Percentiles rank a stretch among this genome's conserved stretches.
These are phyloP conservation scores for Dasypolia templi DNA, from an alignment of 2,888 invertebrate species.

Conservation along the genomic window DNA sequence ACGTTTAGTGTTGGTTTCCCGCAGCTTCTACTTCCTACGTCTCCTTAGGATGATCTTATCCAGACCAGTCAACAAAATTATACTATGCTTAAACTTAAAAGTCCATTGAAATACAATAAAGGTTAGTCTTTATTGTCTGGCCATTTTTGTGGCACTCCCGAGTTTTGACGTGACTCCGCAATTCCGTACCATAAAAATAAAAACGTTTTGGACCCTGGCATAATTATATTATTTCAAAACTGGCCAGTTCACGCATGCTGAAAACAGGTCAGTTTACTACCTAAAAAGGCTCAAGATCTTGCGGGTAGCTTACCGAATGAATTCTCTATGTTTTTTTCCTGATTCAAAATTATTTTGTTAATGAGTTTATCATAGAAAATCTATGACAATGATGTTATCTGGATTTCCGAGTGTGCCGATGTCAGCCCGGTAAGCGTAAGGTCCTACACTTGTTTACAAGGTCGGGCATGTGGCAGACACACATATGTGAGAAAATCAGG, in stretches of 20 bases:
- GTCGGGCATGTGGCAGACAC: neutral
- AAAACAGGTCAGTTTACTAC: neutral
- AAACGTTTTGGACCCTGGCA: neutral
- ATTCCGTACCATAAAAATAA: neutral
- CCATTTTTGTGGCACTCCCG: slow-evolving; percentile 2
- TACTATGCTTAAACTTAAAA: neutral
- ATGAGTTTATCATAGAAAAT: neutral
- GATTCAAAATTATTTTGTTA: neutral
- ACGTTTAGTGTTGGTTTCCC: too few species aligned
- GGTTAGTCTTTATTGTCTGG: neutral
- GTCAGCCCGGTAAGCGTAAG: too few species aligned
- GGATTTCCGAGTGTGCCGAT: too few species aligned
- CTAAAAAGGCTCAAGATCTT: neutral
- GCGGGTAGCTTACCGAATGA: neutral
- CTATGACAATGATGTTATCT: slow-evolving; percentile 2
- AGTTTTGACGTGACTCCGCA: slow-evolving; percentile 12
- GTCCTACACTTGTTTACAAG: neutral
- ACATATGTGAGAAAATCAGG: neutral
- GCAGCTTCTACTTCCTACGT: too few species aligned
- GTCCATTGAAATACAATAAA: neutral
- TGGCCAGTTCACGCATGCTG: slow-evolving; percentile 3
- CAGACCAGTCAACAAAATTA: too few species aligned
- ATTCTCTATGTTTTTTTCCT: slow-evolving; percentile 8
- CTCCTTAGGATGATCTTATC: neutral
- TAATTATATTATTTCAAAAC: neutral